Base-by-base conservation (phyloP, 2,888 invertebrate species). In the Microctonus hyperodae region DNA sequence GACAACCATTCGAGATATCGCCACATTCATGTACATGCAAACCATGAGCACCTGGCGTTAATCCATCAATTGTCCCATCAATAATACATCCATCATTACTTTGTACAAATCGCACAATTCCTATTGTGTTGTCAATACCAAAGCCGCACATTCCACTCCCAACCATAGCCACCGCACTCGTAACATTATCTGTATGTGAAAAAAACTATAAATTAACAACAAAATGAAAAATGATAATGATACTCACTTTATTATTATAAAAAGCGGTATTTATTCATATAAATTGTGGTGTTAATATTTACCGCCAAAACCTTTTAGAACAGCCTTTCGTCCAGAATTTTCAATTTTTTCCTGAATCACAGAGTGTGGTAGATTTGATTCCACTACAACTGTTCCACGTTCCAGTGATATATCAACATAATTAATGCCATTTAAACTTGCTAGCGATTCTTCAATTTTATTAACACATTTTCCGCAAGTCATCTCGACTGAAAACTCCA, bases 21-120 rank as follows among this genome's bases (percentile, higher is more conserved):
- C 93, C 93, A 79, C 88, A 89, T 83, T 93, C 91, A 76, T 92
- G 91, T 48, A 93, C 85, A 72, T 86, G 87, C 50, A 91, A 79
- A 3, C 86, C 86, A 79, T 90, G 88, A 22, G 69, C 83, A 72
- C 92, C 92, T 35, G 88, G 88, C 0, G 85, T 74, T 53, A 96
- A 85, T 0, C 94, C 94, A 84, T 96, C 95, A 2, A 96, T 85
- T 1, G 92, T 92, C 0, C 96, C 96, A 79, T 96, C 96, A 2
- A 95, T 88, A 0, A 96, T 86, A 60, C 92, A 90, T 0, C 88
- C 88, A 0, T 82, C 74, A 2, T 72, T 20, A 0, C 86, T 83
- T 84, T 93, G 91, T 48, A 90, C 88, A 79, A 96, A 92, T 66
- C 96, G 84, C 6, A 95, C 87, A 16, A 96, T 91, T 0, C 96